Evolutionary conservation across 2,888 invertebrate species (phyloP).

Genomic region (Empis stercorea): DNA sequence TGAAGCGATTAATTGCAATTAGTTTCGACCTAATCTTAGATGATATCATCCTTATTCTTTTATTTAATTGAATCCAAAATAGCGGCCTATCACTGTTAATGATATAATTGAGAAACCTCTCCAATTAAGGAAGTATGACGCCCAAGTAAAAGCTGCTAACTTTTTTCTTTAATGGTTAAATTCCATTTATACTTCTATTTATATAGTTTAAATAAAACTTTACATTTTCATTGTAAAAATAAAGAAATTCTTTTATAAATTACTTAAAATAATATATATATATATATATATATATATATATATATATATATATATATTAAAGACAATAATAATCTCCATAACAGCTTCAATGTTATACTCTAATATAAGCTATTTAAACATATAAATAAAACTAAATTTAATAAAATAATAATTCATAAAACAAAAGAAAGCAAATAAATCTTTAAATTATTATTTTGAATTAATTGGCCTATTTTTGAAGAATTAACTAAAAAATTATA

Average conservation of each 20-base stretch:
- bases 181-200: constrained; percentile 42
- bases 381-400: constrained; percentile 16
- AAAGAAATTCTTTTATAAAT: constrained; percentile 33
- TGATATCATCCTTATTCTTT: constrained; percentile 39
- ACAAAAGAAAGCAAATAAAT: constrained; percentile 40
- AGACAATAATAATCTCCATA: constrained; percentile 27
- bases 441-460: constrained; percentile 40
- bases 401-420: constrained; percentile 29
- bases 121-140: constrained; percentile 47
- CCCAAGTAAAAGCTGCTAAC: constrained; percentile 49
- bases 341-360: constrained; percentile 39
- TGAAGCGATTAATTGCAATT: constrained; percentile 38
- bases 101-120: constrained; percentile 43
- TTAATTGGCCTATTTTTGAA: constrained; percentile 34
- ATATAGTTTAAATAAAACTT: constrained; percentile 52
- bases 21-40: constrained; percentile 42
- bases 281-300: too few relatives aligned
- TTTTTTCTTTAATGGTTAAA: constrained; percentile 42
- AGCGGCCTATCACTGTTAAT: constrained; percentile 55
- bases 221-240: constrained; percentile 54
- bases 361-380: constrained; percentile 36
- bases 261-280: constrained; percentile 23
- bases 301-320: constrained; percentile 15
- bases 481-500: constrained; percentile 32
- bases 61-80: constrained; percentile 47